These are phyloP conservation scores for Pseudeuparius sepicola DNA, from an alignment of 2,888 invertebrate genomes.

Conservation along the genomic window DNA sequence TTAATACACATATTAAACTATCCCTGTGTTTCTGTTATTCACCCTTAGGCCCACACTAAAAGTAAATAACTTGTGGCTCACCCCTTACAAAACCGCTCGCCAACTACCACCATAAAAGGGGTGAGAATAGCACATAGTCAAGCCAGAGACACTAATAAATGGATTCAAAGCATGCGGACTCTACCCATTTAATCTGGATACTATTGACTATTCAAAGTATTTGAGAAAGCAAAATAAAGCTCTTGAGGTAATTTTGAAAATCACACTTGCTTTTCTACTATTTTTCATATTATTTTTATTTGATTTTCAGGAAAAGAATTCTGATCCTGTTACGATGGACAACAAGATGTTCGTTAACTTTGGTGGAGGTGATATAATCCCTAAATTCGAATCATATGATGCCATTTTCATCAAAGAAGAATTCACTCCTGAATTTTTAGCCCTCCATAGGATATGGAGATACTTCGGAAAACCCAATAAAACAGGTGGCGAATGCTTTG, in stretches of 20 bases:
- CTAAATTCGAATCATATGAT: constrained; percentile 15
- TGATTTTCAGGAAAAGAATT: too few relatives aligned
- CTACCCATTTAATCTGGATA: constrained; percentile 20
- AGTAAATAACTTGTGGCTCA: too few relatives aligned
- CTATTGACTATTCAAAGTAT: constrained; percentile 19
- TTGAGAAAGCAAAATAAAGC: constrained; percentile 11
- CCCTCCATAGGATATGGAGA: constrained; percentile 15
- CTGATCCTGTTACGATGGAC: constrained; percentile 13
- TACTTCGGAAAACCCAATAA: constrained; percentile 17
- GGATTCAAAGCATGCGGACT: constrained; percentile 22
- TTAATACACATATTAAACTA: too few relatives aligned
- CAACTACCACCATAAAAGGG: too few relatives aligned
- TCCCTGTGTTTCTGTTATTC: too few relatives aligned
- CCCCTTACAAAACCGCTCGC: too few relatives aligned
- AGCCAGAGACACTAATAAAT: constrained; percentile 21
- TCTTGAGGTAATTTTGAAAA: constrained; percentile 11
- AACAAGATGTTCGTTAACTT: constrained; percentile 12
- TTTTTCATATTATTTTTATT: too few relatives aligned
- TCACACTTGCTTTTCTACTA: too few relatives aligned
- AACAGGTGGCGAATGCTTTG: too few relatives aligned
- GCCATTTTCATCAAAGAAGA: constrained; percentile 15
- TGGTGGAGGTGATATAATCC: constrained; percentile 14
- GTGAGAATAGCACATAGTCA: too few relatives aligned
- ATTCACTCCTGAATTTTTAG: constrained; percentile 17
- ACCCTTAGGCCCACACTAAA: too few relatives aligned